Evolutionary conservation across 2,888 invertebrate species (phyloP).

Genomic region (Drosophila paracracens): DNA sequence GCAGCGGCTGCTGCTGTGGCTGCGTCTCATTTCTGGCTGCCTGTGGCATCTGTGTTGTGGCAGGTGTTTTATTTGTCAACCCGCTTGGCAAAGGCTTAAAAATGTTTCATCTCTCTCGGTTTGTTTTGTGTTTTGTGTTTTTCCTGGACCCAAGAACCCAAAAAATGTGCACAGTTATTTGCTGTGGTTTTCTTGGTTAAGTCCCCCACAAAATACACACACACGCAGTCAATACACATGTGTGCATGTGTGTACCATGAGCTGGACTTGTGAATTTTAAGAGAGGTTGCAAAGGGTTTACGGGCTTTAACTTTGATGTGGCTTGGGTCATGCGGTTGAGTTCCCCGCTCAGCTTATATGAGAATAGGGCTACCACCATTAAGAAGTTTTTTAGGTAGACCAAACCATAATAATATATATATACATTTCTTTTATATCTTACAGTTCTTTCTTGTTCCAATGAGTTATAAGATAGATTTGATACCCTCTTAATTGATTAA

Average conservation of each 20-base stretch:
- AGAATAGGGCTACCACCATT: background rate
- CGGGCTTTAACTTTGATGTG: constrained; percentile 61
- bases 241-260: background rate
- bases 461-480: background rate
- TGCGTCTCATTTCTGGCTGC: constrained; percentile 38
- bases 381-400: background rate
- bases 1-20: constrained; percentile 21
- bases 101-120: constrained; percentile 43
- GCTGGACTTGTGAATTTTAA: constrained; percentile 40
- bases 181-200: constrained; percentile 53
- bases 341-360: constrained; percentile 28
- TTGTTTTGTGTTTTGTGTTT: constrained; percentile 38
- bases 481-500: background rate
- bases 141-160: constrained; percentile 24
- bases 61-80: constrained; percentile 67
- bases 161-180: constrained; percentile 53
- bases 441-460: background rate
- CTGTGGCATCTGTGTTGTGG: constrained; percentile 47
- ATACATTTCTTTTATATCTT: background rate
- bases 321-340: constrained; percentile 39
- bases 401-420: background rate
- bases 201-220: constrained; percentile 35
- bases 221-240: constrained; percentile 1
- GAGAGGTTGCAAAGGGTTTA: constrained; percentile 40
- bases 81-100: constrained; percentile 58